Percentiles rank a stretch among this genome's conserved stretches.
phyloP scores from a whole-genome alignment of 92 coral and sea anemone species.

The Paramuricea clavata region DNA sequence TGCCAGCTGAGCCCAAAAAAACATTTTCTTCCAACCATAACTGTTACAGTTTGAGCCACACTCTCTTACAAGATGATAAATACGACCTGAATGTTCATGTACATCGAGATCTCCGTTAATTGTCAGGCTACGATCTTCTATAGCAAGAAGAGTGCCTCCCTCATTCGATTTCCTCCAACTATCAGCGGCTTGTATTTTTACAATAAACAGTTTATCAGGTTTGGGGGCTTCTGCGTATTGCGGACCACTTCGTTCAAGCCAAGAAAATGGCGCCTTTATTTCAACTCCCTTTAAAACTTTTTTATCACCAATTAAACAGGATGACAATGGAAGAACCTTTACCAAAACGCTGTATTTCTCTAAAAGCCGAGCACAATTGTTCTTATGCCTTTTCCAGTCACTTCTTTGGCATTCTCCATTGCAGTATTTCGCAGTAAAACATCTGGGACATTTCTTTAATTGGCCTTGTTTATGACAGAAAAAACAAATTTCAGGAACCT shows the following conservation, averaged over 20 bases:
- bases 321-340: constrained; percentile 8
- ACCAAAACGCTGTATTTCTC: constrained; percentile 65
- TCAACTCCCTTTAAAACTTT: neutral
- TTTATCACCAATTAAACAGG: neutral
- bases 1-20: neutral
- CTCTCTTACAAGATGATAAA: neutral
- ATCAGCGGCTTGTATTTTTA: constrained; percentile 51
- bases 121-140: constrained; percentile 25
- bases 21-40: neutral
- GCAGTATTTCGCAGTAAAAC: constrained; percentile 76
- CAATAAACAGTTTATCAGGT: constrained; percentile 63
- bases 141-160: neutral
- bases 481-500: constrained; percentile 52
- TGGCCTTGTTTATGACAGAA: constrained; percentile 64
- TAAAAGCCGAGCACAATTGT: constrained; percentile 56
- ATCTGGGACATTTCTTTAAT: constrained; percentile 55
- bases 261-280: neutral
- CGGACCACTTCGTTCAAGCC: constrained; percentile 73
- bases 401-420: constrained; percentile 59
- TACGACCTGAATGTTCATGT: neutral
- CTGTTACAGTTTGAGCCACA: neutral
- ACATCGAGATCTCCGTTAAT: neutral
- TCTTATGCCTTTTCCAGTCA: constrained; percentile 68
- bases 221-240: constrained; percentile 70
- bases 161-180: neutral